These are phyloP conservation scores for Drosophila seclusa DNA, from an alignment of 2,888 invertebrate species.

Conservation along the genomic window DNA sequence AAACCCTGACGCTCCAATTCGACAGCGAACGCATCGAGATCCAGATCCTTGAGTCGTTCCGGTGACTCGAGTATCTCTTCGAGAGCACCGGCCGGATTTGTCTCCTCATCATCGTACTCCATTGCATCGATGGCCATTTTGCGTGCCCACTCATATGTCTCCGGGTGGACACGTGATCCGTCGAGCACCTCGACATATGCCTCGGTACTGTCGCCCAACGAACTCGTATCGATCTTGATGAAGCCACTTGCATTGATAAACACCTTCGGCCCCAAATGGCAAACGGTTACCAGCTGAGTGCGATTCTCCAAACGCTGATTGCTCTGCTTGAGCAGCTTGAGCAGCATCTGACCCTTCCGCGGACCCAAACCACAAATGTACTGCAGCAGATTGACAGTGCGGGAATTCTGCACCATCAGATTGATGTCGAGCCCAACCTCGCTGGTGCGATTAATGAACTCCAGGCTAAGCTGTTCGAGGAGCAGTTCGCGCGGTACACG, in stretches of 20 bases:
- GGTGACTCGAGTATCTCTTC: constrained; percentile 99
- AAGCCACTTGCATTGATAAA: constrained; percentile 99
- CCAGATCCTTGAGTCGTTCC: constrained; percentile 96
- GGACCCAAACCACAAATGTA: constrained; percentile 99
- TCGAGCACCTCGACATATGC: constrained; percentile 98
- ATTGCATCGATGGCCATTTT: constrained; percentile 99
- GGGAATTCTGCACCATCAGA: constrained; percentile 94
- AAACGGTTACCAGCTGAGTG: constrained; percentile 97
- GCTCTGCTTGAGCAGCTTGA: constrained; percentile 94
- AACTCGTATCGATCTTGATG: constrained; percentile 98
- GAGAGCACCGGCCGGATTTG: constrained; percentile 97
- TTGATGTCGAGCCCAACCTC: constrained; percentile 99
- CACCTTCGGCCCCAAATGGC: constrained; percentile 99
- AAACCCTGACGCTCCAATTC: constrained; percentile 97
- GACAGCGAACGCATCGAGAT: constrained; percentile 99
- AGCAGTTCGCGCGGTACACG: constrained; percentile 94
- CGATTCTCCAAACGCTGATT: constrained; percentile 97
- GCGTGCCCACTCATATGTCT: constrained; percentile 99
- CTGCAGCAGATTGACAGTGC: constrained; percentile 95
- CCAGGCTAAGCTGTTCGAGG: constrained; percentile 92
- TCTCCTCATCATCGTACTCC: constrained; percentile 98
- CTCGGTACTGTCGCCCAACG: constrained; percentile 96
- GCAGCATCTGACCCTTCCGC: constrained; percentile 94
- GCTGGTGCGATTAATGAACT: constrained; percentile 97
- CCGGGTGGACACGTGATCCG: constrained; percentile 98